phyloP scores from a whole-genome alignment of 2,113 vertebrate species.

The Peucedramus taeniatus region DNA sequence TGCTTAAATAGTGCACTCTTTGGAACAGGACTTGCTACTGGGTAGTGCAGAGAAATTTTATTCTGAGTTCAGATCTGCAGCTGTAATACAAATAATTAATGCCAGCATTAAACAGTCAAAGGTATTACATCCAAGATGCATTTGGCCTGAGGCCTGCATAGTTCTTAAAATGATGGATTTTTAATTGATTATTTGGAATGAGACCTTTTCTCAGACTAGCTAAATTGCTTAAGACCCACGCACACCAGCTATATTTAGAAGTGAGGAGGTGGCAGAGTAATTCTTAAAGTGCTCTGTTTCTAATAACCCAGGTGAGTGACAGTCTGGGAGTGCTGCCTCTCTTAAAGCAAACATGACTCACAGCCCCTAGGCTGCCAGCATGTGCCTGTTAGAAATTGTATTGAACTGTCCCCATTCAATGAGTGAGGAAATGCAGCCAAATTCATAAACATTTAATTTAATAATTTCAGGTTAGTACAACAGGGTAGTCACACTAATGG shows the following conservation, averaged over 20 bases:
- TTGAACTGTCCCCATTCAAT: slow-evolving; percentile 58
- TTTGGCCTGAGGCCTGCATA: slow-evolving; percentile 39
- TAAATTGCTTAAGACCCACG: slow-evolving; percentile 53
- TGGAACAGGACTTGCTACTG: neutral
- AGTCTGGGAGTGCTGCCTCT: slow-evolving; percentile 63
- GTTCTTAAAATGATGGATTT: slow-evolving; percentile 59
- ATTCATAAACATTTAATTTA: neutral
- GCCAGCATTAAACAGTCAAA: slow-evolving; percentile 37
- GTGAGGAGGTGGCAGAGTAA: slow-evolving; percentile 65
- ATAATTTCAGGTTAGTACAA: slow-evolving; percentile 53
- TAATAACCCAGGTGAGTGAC: slow-evolving; percentile 72
- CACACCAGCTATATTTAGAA: slow-evolving; percentile 73
- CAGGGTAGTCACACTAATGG: neutral
- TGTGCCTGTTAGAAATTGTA: slow-evolving; percentile 40
- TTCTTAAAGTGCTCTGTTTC: slow-evolving; percentile 69
- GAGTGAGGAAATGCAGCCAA: slow-evolving; percentile 29
- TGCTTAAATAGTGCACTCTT: neutral
- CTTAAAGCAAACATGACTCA: slow-evolving; percentile 70
- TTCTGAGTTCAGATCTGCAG: neutral
- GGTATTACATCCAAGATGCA: slow-evolving; percentile 27
- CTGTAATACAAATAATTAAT: slow-evolving; percentile 50
- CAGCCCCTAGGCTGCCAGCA: slow-evolving; percentile 32
- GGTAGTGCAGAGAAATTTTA: neutral
- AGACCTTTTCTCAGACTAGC: slow-evolving; percentile 39
- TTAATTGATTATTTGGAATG: slow-evolving; percentile 67